Evolutionary conservation across 2,113 vertebrate genomes (phyloP).

Genomic region (Rhynchopsitta pachyrhyncha): DNA sequence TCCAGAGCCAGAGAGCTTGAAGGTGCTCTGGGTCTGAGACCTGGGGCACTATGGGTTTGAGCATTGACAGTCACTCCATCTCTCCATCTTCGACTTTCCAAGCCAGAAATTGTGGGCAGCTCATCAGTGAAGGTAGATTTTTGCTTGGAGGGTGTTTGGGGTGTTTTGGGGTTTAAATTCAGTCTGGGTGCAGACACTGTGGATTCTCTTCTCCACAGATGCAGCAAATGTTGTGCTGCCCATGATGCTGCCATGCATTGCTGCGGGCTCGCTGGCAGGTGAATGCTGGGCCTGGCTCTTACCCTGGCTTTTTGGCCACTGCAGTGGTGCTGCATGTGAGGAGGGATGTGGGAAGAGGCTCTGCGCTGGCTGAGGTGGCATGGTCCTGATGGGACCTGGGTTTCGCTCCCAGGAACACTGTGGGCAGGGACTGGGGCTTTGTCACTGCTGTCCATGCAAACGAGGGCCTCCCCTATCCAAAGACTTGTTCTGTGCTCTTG

Average conservation of each 20-base stretch:
- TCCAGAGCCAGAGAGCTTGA: background rate
- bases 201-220: background rate
- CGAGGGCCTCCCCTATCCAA: fast-evolving
- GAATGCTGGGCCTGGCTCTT: background rate
- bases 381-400: too few species aligned
- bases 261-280: background rate
- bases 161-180: too few species aligned
- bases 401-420: too few species aligned
- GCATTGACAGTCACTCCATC: fast-evolving
- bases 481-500: fast-evolving
- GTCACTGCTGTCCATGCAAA: background rate
- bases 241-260: background rate
- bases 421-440: background rate
- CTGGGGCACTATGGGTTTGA: fast-evolving
- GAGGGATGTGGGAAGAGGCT: background rate
- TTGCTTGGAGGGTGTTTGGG: background rate
- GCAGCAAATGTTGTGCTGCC: background rate
- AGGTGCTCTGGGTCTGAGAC: too few species aligned
- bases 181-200: background rate
- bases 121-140: background rate
- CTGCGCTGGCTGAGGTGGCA: background rate
- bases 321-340: fast-evolving
- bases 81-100: background rate
- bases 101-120: background rate
- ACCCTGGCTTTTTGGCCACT: background rate